These are phyloP conservation scores for Dryas iulia DNA, from an alignment of 1,140 invertebrate genomes.

Conservation along the genomic window DNA sequence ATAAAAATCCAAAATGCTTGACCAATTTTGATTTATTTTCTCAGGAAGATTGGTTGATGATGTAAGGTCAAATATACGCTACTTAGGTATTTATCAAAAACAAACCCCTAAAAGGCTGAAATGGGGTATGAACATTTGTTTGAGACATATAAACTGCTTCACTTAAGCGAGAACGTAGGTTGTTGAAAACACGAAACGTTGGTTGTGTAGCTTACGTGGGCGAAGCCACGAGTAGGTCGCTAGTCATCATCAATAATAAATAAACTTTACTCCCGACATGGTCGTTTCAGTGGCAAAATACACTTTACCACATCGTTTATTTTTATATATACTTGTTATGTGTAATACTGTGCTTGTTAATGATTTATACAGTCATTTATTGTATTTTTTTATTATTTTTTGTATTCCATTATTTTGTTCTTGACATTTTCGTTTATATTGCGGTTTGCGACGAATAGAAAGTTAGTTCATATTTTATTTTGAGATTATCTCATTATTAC, in stretches of 20 bases:
- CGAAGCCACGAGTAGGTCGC: no score
- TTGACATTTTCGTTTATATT: background rate
- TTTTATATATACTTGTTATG: background rate
- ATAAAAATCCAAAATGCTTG: no score
- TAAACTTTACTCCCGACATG: background rate
- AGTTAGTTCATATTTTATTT: background rate
- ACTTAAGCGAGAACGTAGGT: no score
- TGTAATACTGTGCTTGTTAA: background rate
- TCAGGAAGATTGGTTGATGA: no score
- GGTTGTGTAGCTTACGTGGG: no score
- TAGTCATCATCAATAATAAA: constrained; percentile 1
- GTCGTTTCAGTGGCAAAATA: background rate
- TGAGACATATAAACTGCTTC: no score
- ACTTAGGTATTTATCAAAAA: no score
- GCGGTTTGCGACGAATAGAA: background rate
- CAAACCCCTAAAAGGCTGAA: no score
- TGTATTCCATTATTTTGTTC: background rate
- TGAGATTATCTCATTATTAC: background rate
- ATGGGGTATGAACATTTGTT: no score
- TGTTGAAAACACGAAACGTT: no score
- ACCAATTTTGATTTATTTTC: no score
- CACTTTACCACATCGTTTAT: background rate
- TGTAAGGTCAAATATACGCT: no score
- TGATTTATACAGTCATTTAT: background rate
- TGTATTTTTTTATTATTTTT: background rate